phyloP scores from a whole-genome alignment of 2,113 vertebrate genomes.

The Oxyura jamaicensis region DNA sequence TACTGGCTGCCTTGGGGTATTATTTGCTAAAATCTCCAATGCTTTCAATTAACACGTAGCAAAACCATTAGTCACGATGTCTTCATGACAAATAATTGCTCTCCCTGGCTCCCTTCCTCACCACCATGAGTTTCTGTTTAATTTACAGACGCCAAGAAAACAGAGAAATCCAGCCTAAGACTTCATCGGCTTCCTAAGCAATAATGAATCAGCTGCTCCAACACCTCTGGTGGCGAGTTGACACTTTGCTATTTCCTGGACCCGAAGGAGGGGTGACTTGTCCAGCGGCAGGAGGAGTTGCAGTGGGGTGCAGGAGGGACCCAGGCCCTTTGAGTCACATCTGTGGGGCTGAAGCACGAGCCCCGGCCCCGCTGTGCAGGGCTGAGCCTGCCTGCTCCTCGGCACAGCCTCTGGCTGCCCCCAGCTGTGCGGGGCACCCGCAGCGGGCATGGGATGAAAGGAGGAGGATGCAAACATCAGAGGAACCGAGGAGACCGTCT shows the following conservation, averaged over 20 bases:
- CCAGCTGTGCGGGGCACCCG: background rate
- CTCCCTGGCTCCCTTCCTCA: background rate
- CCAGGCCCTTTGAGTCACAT: accelerated
- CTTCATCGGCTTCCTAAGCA: background rate
- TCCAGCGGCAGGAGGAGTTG: background rate
- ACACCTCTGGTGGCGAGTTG: background rate
- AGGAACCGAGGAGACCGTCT: background rate
- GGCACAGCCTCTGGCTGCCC: background rate
- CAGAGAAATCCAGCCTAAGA: background rate
- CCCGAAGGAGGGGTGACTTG: background rate
- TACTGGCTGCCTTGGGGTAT: background rate
- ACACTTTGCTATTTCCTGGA: background rate
- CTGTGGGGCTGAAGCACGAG: background rate
- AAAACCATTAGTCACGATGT: background rate
- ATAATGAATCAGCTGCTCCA: background rate
- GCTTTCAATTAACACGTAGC: background rate
- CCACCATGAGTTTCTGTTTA: background rate
- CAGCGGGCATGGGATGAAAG: background rate
- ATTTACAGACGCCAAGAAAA: slow-evolving; percentile 18
- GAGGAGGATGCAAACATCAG: slow-evolving; percentile 20
- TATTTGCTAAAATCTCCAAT: background rate
- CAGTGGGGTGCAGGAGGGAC: background rate
- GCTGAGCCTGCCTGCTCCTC: accelerated
- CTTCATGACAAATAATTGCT: background rate
- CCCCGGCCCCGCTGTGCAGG: background rate